phyloP scores from a whole-genome alignment of 1,140 invertebrate genomes.

The Neodiprion fabricii region DNA sequence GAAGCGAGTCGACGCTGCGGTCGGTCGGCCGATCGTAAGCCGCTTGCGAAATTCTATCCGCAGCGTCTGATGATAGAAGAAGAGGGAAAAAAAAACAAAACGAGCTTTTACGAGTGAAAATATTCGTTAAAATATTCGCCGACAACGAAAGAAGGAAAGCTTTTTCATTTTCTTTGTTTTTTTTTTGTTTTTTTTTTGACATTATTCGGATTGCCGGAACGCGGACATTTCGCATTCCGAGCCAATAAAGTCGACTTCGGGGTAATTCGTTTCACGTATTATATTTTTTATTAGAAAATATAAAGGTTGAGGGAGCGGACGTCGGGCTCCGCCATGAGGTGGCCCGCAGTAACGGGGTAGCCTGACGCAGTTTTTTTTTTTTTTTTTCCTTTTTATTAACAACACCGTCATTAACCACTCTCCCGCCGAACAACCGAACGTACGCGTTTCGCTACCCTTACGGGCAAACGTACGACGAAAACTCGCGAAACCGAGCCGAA shows the following conservation, averaged over 20 bases:
- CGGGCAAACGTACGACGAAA: neutral
- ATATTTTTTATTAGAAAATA: constrained; percentile 1
- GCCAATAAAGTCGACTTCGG: neutral
- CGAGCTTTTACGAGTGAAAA: too few species aligned
- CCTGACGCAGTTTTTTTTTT: constrained; percentile 54
- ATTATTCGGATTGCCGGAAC: too few species aligned
- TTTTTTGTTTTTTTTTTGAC: too few species aligned
- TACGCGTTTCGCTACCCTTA: constrained; percentile 10
- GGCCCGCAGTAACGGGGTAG: constrained; percentile 61
- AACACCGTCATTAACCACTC: constrained; percentile 40
- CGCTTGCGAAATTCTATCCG: too few species aligned
- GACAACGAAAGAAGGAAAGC: too few species aligned
- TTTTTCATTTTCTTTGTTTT: too few species aligned
- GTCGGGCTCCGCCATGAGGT: constrained; percentile 52
- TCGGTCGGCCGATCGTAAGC: too few species aligned
- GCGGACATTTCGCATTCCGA: too few species aligned
- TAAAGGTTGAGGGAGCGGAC: constrained; percentile 41
- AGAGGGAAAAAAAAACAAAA: too few species aligned
- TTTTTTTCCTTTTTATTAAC: constrained; percentile 49
- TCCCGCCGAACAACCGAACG: constrained; percentile 32
- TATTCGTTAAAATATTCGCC: too few species aligned
- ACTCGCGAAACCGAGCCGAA: constrained; percentile 18
- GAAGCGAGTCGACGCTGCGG: too few species aligned
- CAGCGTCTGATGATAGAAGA: too few species aligned
- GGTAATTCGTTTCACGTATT: neutral